Conservation (phyloP, 1,140 invertebrate species). For the Macrostomum lignano region DNA sequence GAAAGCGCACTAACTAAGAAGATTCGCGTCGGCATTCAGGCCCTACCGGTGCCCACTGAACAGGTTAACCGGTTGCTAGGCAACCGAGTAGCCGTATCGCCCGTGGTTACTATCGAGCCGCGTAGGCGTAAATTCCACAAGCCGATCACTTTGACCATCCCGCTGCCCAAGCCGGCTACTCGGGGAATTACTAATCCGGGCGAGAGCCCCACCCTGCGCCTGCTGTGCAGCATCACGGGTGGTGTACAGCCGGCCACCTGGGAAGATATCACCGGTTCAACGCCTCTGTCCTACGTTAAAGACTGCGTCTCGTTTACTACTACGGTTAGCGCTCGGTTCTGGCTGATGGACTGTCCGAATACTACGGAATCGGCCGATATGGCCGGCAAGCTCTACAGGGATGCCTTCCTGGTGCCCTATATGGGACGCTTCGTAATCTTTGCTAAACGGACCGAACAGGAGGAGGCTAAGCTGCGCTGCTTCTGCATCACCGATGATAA, state of each 20-base stretch:
- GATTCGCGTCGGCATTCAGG: slow-evolving; percentile 45
- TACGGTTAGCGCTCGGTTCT: slow-evolving; percentile 78
- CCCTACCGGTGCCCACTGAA: slow-evolving; percentile 62
- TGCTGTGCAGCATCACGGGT: slow-evolving; percentile 27
- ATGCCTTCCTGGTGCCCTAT: slow-evolving; percentile 78
- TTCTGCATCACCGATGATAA: slow-evolving; percentile 92
- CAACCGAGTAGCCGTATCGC: slow-evolving; percentile 74
- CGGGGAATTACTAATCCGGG: slow-evolving; percentile 1
- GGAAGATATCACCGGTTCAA: slow-evolving; percentile 90
- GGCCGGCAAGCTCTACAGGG: slow-evolving; percentile 81
- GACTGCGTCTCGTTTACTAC: slow-evolving; percentile 88
- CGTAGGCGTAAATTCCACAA: slow-evolving; percentile 81
- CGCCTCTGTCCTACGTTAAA: slow-evolving; percentile 79
- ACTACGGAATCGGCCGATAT: slow-evolving; percentile 73
- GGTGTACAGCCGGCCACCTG: slow-evolving; percentile 78
- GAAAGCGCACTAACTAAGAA: slow-evolving; percentile 59
- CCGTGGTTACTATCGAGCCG: slow-evolving; percentile 82
- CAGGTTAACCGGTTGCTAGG: slow-evolving; percentile 67
- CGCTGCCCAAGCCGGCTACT: slow-evolving; percentile 56
- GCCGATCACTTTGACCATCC: slow-evolving; percentile 75
- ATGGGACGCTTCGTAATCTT: slow-evolving; percentile 92
- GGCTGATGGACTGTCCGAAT: slow-evolving; percentile 82
- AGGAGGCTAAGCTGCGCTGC: slow-evolving; percentile 60
- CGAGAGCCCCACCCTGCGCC: slow-evolving; percentile 1
- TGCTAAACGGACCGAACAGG: slow-evolving; percentile 56